phyloP scores from a whole-genome alignment of 1,140 invertebrate genomes.

The Hydropsyche tenuis region DNA sequence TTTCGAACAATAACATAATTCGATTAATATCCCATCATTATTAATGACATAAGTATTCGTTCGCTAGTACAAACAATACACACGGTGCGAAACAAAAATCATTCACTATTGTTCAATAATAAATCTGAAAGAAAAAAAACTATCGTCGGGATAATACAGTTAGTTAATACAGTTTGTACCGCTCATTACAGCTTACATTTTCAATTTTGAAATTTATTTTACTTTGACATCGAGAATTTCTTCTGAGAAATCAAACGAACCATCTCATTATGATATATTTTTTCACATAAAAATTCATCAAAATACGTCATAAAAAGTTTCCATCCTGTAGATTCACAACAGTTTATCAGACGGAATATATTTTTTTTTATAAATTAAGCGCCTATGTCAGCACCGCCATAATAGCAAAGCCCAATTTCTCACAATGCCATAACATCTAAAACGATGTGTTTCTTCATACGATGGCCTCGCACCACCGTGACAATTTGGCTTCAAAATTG shows the following conservation, averaged over 20 bases:
- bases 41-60: not conserved
- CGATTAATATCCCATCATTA: not conserved
- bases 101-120: not conserved
- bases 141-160: not conserved
- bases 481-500: not conserved
- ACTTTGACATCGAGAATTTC: too few relatives aligned
- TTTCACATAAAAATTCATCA: too few relatives aligned
- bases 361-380: too few relatives aligned
- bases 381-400: too few relatives aligned
- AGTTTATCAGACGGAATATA: too few relatives aligned
- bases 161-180: not conserved
- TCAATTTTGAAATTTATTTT: too few relatives aligned
- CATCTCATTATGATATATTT: too few relatives aligned
- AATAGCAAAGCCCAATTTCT: too few relatives aligned
- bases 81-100: not conserved
- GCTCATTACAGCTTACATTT: too few relatives aligned
- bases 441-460: not conserved
- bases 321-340: too few relatives aligned
- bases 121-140: not conserved
- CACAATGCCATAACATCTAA: not conserved
- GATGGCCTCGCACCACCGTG: not conserved
- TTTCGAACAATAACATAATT: constrained; percentile 11
- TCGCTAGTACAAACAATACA: not conserved
- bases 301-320: too few relatives aligned
- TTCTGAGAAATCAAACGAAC: too few relatives aligned